Conservation (phyloP, 2,797 vertebrate species). For the Notoglanidium macrostoma region DNA sequence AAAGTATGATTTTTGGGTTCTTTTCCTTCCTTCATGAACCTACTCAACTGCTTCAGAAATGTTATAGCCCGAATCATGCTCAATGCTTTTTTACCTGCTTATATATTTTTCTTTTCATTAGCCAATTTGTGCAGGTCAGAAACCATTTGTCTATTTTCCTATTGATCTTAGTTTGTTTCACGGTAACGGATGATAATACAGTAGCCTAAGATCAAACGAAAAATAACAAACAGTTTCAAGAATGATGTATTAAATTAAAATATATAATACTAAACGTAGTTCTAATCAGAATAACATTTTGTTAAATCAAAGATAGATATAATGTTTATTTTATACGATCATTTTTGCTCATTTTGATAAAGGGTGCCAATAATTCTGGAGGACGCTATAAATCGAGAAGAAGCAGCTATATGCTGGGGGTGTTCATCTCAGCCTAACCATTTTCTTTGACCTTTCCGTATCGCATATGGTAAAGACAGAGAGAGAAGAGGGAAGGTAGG, state of each 20-base stretch:
- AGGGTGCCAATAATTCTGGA: not conserved
- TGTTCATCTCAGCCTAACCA: not conserved
- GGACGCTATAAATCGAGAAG: not conserved
- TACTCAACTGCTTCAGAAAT: not conserved
- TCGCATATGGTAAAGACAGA: not conserved
- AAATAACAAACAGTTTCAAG: no score
- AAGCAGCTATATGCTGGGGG: not conserved
- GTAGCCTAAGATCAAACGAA: no score
- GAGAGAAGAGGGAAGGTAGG: not conserved
- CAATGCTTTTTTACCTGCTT: not conserved
- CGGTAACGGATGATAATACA: not conserved
- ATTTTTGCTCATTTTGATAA: not conserved
- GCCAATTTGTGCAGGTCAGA: not conserved
- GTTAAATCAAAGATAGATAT: not conserved
- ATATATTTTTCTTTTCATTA: not conserved
- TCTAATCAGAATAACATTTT: no score
- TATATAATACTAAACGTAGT: no score
- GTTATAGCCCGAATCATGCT: not conserved
- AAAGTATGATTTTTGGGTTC: not conserved
- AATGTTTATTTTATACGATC: not conserved
- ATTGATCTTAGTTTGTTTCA: not conserved
- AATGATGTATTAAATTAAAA: no score
- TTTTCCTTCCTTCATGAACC: not conserved
- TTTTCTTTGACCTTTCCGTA: constrained; percentile 6
- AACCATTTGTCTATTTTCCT: not conserved